These are phyloP conservation scores for Moxostoma hubbsi DNA, from an alignment of 2,797 vertebrate genomes.

Conservation along the genomic window DNA sequence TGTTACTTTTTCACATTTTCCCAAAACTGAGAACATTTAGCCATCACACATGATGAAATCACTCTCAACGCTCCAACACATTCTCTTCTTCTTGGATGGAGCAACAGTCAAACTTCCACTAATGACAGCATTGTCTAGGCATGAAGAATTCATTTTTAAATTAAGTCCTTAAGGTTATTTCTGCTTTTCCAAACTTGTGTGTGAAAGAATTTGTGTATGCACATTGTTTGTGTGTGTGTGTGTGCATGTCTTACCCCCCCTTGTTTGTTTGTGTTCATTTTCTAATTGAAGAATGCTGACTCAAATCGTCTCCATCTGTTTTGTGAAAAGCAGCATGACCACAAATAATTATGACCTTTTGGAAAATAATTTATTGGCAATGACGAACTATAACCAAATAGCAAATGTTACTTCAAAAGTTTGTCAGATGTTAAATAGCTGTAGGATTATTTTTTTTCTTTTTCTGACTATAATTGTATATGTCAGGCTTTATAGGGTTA, in stretches of 20 bases:
- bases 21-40: not conserved
- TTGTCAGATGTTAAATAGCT: conserved; percentile 3
- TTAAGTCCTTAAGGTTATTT: conserved; percentile 77
- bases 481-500: too few relatives aligned
- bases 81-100: not conserved
- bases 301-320: conserved; percentile 79
- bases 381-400: not conserved
- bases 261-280: conserved; percentile 63
- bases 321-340: conserved; percentile 72
- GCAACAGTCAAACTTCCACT: conserved; percentile 63
- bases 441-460: not conserved
- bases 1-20: too few relatives aligned
- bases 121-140: conserved; percentile 75
- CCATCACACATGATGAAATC: not conserved
- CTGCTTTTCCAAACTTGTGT: conserved; percentile 63
- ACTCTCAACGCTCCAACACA: too few relatives aligned
- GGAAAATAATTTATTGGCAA: not conserved
- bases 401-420: conserved; percentile 2
- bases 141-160: conserved; percentile 76
- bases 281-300: conserved; percentile 78
- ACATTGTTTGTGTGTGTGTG: conserved; percentile 15
- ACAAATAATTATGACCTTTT: conserved; percentile 76
- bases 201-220: conserved; percentile 59
- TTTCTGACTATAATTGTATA: too few relatives aligned
- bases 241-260: conserved; percentile 48